Percentiles rank a stretch among this genome's conserved stretches.
phyloP scores from a whole-genome alignment of 1,140 invertebrate genomes.

The Cotesia chilonis region DNA sequence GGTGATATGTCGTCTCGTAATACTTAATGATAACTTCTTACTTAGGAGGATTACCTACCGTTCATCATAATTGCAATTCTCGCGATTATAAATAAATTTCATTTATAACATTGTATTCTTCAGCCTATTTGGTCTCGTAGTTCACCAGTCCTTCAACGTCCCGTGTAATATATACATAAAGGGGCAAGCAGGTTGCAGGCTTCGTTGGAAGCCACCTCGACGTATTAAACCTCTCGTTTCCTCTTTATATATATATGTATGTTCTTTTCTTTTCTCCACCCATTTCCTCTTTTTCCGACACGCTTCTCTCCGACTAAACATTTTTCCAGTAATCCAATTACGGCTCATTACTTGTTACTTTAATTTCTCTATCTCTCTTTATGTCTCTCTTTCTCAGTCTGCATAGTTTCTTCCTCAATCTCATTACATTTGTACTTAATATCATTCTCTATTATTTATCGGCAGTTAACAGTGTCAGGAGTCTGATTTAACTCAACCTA shows the following conservation, averaged over 20 bases:
- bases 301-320: constrained; percentile 18
- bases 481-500: background rate
- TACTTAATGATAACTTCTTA: background rate
- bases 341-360: constrained; percentile 16
- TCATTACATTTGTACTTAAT: background rate
- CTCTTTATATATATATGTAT: constrained; percentile 7
- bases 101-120: background rate
- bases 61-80: too few species aligned
- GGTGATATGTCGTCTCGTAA: background rate
- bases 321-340: constrained; percentile 28
- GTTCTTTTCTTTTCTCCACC: constrained; percentile 23
- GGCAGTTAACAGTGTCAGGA: background rate
- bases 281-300: constrained; percentile 33
- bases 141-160: constrained; percentile 4
- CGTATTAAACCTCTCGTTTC: constrained; percentile 25
- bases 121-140: background rate
- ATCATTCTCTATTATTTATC: background rate
- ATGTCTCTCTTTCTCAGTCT: background rate
- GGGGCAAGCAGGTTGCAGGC: constrained; percentile 26
- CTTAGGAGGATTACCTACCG: too few species aligned
- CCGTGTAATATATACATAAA: constrained; percentile 30
- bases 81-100: too few species aligned
- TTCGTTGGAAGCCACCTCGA: constrained; percentile 29
- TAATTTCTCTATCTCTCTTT: background rate
- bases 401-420: background rate